Percentiles rank a stretch among this genome's conserved stretches.
These are phyloP conservation scores for Amphimedon queenslandica DNA, from an alignment of 37 sponge, comb jelly and placozoan genomes.

Conservation along the genomic window DNA sequence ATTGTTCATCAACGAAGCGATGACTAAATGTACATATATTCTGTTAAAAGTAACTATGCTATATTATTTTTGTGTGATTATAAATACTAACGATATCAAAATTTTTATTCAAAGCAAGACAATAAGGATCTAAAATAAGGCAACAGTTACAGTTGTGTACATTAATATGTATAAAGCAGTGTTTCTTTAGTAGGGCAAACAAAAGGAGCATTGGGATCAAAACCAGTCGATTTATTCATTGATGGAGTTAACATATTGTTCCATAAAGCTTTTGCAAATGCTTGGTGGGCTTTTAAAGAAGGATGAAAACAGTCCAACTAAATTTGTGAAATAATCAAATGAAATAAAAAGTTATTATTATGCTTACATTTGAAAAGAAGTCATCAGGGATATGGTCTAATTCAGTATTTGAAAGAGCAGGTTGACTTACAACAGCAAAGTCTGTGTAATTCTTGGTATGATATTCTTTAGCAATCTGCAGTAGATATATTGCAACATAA, in stretches of 20 bases:
- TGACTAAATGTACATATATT: too few species aligned
- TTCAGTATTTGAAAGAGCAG: constrained; percentile 35
- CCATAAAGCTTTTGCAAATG: constrained; percentile 74
- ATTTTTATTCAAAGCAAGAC: too few species aligned
- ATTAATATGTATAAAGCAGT: constrained; percentile 53
- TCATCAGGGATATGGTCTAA: constrained; percentile 44
- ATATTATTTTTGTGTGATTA: too few species aligned
- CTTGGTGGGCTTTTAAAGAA: constrained; percentile 56
- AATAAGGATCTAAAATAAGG: too few species aligned
- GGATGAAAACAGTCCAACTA: constrained; percentile 89
- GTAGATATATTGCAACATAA: constrained; percentile 1
- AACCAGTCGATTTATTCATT: constrained; percentile 32
- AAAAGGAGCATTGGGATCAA: constrained; percentile 36
- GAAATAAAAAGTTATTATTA: background rate
- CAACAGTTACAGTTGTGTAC: too few species aligned
- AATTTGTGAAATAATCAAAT: background rate
- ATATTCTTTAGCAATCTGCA: constrained; percentile 37
- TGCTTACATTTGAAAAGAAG: constrained; percentile 54
- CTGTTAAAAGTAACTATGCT: too few species aligned
- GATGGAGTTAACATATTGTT: constrained; percentile 81
- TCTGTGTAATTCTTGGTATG: constrained; percentile 41
- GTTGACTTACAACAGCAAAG: constrained; percentile 76
- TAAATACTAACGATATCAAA: too few species aligned
- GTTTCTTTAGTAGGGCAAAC: constrained; percentile 65
- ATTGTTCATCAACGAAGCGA: background rate